Evolutionary conservation across 2,113 vertebrate species (phyloP).

Genomic region (Elachura formosa): DNA sequence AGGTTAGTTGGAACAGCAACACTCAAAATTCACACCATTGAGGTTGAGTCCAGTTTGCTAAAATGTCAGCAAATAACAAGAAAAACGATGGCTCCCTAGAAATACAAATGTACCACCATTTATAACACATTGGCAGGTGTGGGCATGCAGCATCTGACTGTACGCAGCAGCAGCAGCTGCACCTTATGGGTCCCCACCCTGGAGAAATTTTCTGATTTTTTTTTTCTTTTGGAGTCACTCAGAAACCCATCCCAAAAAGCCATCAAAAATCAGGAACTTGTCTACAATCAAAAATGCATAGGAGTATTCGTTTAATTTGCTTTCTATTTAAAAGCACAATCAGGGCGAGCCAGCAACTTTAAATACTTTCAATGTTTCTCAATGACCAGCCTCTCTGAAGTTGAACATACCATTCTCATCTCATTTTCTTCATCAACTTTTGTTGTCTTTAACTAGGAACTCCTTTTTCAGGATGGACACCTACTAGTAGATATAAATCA

Average conservation of each 20-base stretch:
- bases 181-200: neutral
- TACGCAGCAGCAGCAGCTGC: neutral
- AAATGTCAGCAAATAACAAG: neutral
- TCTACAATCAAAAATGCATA: neutral
- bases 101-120: neutral
- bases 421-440: neutral
- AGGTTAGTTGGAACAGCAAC: neutral
- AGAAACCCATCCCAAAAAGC: neutral
- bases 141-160: fast-evolving
- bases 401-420: neutral
- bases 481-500: neutral
- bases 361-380: neutral
- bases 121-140: neutral
- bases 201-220: neutral
- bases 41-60: neutral
- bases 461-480: neutral
- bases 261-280: neutral
- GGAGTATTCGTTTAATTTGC: neutral
- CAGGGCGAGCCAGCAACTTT: neutral
- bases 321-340: neutral
- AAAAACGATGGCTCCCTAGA: neutral
- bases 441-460: neutral
- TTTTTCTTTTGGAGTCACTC: neutral
- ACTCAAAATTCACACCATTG: neutral
- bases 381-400: neutral